Evolutionary conservation across 2,888 invertebrate genomes (phyloP), one percentile per base, ranked within the genome.

Genomic region (Cheilosia urbana): DNA sequence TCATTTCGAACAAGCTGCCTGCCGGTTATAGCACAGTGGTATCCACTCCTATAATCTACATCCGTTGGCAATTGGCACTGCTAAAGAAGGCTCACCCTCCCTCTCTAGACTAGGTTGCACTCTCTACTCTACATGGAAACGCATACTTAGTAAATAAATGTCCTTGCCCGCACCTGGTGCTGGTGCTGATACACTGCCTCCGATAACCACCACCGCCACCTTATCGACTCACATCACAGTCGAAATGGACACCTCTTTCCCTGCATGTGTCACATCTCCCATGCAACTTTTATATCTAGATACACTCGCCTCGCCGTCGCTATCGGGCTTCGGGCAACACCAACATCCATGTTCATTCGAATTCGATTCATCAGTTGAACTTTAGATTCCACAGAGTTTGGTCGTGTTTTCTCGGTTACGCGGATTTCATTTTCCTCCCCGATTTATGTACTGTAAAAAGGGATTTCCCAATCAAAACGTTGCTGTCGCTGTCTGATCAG

Each of bases 301-400:
- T 81, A 81, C 30, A 40, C 30, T 65, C 17, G n/a, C 15, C 9
- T 30, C 30, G 11, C 37, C 13, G 51, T 49, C 19, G 6, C 27
- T 27, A 6, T 6, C 27, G 27, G 27, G 27, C 27, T 6, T 6
- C 0, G 24, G 57, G 17, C 58, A 55, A 19, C 42, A 40, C 65
- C 72, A 79, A 49, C 76, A 57, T 66, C 57, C 81, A 81, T 77
- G 62, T 79, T 83, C 82, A 82, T 66, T 72, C 40, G 47, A 2
- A 15, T 69, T 65, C 60, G 53, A 75, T 62, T 78, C 73, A 63
- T 85, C 81, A 85, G 85, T 85, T 81, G 76, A 85, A 85, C 85
- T 85, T 85, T 85, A 81, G 85, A 81, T 81, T 85, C 85, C 81
- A 85, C 81, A 81, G 76, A 77, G 85, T 85, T 81, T 85, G 57